phyloP scores from a whole-genome alignment of 2,797 vertebrate species.

The Channallabes apus region DNA sequence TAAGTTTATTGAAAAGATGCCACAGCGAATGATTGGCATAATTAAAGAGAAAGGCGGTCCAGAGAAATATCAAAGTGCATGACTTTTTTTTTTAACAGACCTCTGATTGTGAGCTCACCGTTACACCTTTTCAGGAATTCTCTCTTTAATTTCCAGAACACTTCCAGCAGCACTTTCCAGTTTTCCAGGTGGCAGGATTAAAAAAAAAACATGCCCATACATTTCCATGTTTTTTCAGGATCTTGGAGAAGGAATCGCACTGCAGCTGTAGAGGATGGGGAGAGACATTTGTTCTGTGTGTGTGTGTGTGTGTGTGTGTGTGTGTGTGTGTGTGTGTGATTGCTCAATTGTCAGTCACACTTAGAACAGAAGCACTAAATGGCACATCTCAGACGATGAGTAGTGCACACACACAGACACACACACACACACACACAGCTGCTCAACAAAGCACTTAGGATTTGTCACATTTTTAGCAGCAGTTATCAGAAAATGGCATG shows the following conservation, averaged over 20 bases:
- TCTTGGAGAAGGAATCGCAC: background rate
- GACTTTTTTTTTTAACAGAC: too few species aligned
- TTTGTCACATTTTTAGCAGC: background rate
- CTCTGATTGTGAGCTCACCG: too few species aligned
- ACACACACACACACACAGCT: conserved; percentile 19
- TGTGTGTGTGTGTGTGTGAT: conserved; percentile 13
- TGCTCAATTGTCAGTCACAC: conserved; percentile 17
- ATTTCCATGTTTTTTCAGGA: background rate
- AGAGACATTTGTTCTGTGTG: background rate
- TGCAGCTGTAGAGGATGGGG: background rate
- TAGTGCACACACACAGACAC: background rate
- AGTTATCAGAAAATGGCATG: conserved; percentile 19
- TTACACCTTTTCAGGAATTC: too few species aligned
- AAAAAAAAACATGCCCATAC: background rate
- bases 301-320: conserved; percentile 11
- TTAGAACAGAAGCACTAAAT: conserved; percentile 1
- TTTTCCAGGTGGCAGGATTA: background rate
- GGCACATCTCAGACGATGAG: background rate
- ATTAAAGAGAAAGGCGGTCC: too few species aligned
- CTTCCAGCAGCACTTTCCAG: background rate
- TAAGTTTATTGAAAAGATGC: too few species aligned
- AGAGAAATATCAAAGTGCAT: too few species aligned
- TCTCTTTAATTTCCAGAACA: background rate
- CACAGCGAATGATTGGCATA: too few species aligned
- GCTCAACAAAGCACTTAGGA: conserved; percentile 4